Evolutionary conservation across 2,797 vertebrate species (phyloP).

Genomic region (Siniperca scherzeri): DNA sequence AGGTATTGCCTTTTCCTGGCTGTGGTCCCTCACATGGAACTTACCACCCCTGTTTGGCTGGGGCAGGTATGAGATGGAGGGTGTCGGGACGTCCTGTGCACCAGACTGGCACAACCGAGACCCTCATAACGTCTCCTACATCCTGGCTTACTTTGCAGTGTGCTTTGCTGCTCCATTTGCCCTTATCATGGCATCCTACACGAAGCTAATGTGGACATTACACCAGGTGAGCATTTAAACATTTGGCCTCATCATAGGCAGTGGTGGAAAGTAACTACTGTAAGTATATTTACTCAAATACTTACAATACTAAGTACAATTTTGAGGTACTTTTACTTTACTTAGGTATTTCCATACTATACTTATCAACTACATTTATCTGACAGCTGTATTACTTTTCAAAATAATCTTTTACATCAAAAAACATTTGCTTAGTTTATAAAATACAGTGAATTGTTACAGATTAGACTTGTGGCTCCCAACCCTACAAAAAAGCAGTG

Average conservation of each 20-base stretch:
- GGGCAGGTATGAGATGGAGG: constrained; percentile 86
- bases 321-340: not conserved
- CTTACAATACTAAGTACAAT: not conserved
- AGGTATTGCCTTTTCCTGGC: constrained; percentile 80
- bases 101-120: constrained; percentile 85
- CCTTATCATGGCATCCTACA: constrained; percentile 80
- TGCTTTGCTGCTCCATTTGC: constrained; percentile 85
- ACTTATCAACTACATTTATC: not conserved
- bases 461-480: not conserved
- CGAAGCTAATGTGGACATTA: constrained; percentile 82
- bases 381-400: not conserved
- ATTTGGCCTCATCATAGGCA: not conserved
- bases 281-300: not conserved
- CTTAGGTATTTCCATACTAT: not conserved
- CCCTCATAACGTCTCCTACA: constrained; percentile 83
- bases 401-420: not conserved
- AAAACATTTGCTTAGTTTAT: not conserved
- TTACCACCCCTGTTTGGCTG: constrained; percentile 85
- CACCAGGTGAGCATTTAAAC: constrained; percentile 74
- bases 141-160: constrained; percentile 82
- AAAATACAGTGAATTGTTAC: not conserved
- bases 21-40: constrained; percentile 87
- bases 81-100: constrained; percentile 85
- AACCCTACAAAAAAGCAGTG: not conserved
- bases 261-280: not conserved